Evolutionary conservation across 92 coral and sea anemone species (phyloP), one percentile per base, ranked within the genome.

Genomic region (Porites divaricata): DNA sequence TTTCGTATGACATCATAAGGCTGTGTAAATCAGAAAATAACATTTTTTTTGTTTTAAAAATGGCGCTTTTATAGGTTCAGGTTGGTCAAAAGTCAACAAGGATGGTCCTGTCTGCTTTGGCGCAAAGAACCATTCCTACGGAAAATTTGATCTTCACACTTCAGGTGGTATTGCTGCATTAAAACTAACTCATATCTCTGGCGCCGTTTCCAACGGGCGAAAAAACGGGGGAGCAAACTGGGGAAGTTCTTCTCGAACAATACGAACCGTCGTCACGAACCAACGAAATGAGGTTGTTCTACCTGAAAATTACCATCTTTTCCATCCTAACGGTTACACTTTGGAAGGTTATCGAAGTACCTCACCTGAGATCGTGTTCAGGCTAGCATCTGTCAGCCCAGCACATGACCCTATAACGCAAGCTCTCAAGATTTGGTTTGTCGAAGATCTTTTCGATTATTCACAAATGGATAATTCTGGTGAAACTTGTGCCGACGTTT

Each of bases 401-500:
- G 15, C 13, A 53, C 16, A 11, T 14, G 13, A 35, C 58, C 58
- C 58, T 10, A 2, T 53, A 13, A 53, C 15, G 16, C 2, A 14
- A 14, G 12, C 8, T 2, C 12, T 72, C 6, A 45, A 57, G 21
- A 45, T 72, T 16, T 72, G 63, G 63, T 72, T 49, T 51, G 58
- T 49, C 17, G 35, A 72, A 49, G 77, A 72, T 23, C 77, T 50
- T 48, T 24, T 14, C 13, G 17, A 72, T 23, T 50, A 12, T 20
- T 52, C 77, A 20, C 35, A 72, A 28, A 8, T 1, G 4, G 77
- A 72, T 10, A 72, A 72, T 35, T 50, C 25, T 16, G 77, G 77
- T 22, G 62, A 72, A 51, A 49, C 78, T 28, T 74, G 78, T 49
- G 78, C 6, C 0, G 78, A 74, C n/a, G 22, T 74, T 17, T 74